Conservation (phyloP, 2,113 vertebrate species). For the Trichomycterus rosablanca region DNA sequence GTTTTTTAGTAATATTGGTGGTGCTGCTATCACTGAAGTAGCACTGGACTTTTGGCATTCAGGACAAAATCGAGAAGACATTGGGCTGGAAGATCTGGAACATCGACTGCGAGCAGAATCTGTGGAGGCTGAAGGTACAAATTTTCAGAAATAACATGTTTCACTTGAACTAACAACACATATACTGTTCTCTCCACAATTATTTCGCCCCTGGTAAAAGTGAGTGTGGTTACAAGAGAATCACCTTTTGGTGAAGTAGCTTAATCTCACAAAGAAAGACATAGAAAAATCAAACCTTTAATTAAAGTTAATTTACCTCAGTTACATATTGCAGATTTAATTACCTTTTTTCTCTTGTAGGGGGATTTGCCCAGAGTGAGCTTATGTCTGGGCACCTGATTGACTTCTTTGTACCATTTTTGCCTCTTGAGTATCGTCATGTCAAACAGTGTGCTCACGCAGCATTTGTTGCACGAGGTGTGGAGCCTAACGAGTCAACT, state of each 20-base stretch:
- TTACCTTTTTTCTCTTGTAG: conserved; percentile 40
- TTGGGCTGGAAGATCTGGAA: conserved; percentile 81
- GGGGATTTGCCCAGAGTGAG: conserved; percentile 72
- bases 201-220: too few relatives aligned
- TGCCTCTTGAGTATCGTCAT: conserved; percentile 85
- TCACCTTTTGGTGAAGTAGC: too few relatives aligned
- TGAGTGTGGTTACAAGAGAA: too few relatives aligned
- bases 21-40: conserved; percentile 79
- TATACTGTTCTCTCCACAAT: too few relatives aligned
- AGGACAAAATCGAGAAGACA: conserved; percentile 80
- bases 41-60: conserved; percentile 84
- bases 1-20: conserved; percentile 80
- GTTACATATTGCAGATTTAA: neutral
- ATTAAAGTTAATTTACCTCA: neutral
- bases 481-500: conserved; percentile 68
- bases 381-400: conserved; percentile 81
- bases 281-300: too few relatives aligned
- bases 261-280: too few relatives aligned
- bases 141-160: neutral
- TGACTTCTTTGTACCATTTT: conserved; percentile 85
- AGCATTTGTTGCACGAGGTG: conserved; percentile 72
- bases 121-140: conserved; percentile 70
- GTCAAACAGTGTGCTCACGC: conserved; percentile 82
- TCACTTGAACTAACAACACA: neutral
- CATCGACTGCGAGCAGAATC: conserved; percentile 73